Base-by-base conservation (phyloP, 2,888 invertebrate genomes). In the Drosophila formosana region DNA sequence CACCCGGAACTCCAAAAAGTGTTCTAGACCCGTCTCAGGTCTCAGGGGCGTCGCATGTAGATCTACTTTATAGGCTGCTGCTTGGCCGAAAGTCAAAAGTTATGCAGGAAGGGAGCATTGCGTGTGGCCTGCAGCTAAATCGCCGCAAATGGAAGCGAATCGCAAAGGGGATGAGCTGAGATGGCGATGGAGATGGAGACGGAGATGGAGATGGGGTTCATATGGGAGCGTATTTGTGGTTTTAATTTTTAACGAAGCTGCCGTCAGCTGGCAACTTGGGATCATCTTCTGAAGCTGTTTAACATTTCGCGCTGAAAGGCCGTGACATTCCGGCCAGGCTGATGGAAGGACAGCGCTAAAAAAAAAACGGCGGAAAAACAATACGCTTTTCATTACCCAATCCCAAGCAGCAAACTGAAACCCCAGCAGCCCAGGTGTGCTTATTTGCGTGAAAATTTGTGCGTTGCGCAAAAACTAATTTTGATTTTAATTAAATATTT, bases 401-500 rank as follows among this genome's bases (percentile, higher is more conserved):
- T 45, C 70, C 64, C 37, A 30, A 30, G 7, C 6, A 30, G 4
- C 55, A 11, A 51, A 64, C 8, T 3, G 11, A 30, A 37, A 37
- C 46, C 67, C 63, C 53, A 39, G 46, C 26, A 23, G 66, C 26
- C 41, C 53, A 65, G 68, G 61, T 66, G 66, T 63, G 47, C 11
- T 18, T 18, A n/a, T 37, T 46, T 37, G 37, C 18, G 60, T 7
- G 39, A 11, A 39, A 62, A 43, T 41, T 69, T 53, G 37, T 45
- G 57, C 49, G 62, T 43, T 47, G 56, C 61, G 53, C 58, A 74
- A 80, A 81, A 88, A 75, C 75, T 82, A 84, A 85, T 88, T 89
- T 89, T 77, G 78, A 83, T 73, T 89, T 89, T 79, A 86, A 89
- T 89, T 84, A 85, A 89, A 88, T 81, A 89, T 89, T 82, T 80